Conservation (phyloP, 2,797 vertebrate genomes). For the Sebastolobus altivelis region DNA sequence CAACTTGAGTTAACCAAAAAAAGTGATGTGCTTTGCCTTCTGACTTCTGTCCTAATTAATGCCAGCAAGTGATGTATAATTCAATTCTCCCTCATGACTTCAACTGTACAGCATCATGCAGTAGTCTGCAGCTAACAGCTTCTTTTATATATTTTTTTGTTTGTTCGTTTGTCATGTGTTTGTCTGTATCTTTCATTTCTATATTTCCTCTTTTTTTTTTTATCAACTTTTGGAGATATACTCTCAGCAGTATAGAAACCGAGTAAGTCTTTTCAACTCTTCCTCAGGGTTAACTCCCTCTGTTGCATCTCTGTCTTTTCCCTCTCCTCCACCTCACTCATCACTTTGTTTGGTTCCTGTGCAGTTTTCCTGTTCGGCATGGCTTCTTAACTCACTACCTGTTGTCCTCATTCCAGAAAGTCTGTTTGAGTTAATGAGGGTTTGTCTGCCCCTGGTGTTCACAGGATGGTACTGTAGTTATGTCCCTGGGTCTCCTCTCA, state of each 20-base stretch:
- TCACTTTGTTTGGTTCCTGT: constrained; percentile 50
- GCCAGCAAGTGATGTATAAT: constrained; percentile 37
- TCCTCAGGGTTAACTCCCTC: constrained; percentile 57
- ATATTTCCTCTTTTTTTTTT: constrained; percentile 68
- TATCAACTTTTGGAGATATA: constrained; percentile 84
- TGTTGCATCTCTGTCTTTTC: constrained; percentile 48
- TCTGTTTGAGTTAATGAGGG: constrained; percentile 38
- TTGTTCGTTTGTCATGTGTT: constrained; percentile 75
- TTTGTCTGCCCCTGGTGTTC: constrained; percentile 62
- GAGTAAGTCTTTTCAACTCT: constrained; percentile 85
- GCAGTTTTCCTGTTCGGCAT: constrained; percentile 67
- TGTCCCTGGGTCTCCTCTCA: constrained; percentile 19
- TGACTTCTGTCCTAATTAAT: constrained; percentile 43
- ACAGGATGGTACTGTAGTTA: constrained; percentile 35
- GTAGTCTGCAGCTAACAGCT: constrained; percentile 82
- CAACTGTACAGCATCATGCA: constrained; percentile 60
- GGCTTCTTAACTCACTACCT: constrained; percentile 58
- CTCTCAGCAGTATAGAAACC: constrained; percentile 86
- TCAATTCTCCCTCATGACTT: constrained; percentile 51
- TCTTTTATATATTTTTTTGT: constrained; percentile 80
- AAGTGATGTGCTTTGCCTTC: constrained; percentile 48
- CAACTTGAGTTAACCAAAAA: constrained; percentile 8
- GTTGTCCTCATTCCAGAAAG: constrained; percentile 47
- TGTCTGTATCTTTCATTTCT: constrained; percentile 78
- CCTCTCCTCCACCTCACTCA: constrained; percentile 35